These are phyloP conservation scores for Andrena dorsata DNA, from an alignment of 2,888 invertebrate species.

Conservation along the genomic window DNA sequence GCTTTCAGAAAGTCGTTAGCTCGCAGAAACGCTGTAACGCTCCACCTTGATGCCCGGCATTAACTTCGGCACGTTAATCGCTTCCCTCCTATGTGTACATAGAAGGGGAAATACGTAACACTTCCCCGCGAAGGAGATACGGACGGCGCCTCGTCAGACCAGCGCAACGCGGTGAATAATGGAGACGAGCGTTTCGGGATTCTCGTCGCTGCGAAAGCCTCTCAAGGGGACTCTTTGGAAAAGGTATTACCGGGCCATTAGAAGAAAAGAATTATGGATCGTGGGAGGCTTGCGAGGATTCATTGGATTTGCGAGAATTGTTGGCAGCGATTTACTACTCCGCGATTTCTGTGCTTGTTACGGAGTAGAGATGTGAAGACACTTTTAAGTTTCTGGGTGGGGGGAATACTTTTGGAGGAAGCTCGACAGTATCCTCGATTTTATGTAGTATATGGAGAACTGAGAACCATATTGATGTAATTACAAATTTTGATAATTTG, in stretches of 20 bases:
- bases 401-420: no score
- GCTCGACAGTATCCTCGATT: no score
- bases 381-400: no score
- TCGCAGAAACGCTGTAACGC: slow-evolving; percentile 50
- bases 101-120: slow-evolving; percentile 21
- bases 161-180: slow-evolving; percentile 32
- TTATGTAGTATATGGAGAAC: no score
- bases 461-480: no score
- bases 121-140: neutral
- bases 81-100: neutral
- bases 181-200: slow-evolving; percentile 32
- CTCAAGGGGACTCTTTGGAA: slow-evolving; percentile 23
- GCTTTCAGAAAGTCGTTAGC: slow-evolving; percentile 53
- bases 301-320: neutral
- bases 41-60: slow-evolving; percentile 59
- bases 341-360: neutral
- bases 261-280: slow-evolving; percentile 6
- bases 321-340: neutral
- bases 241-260: neutral
- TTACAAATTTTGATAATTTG: no score
- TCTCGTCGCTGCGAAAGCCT: slow-evolving; percentile 29
- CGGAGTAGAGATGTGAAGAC: no score
- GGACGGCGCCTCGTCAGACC: slow-evolving; percentile 20
- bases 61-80: slow-evolving; percentile 66
- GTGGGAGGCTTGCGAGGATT: neutral